These are phyloP conservation scores for Elaphurus davidianus DNA, from an alignment of 2,113 vertebrate species.

Conservation along the genomic window DNA sequence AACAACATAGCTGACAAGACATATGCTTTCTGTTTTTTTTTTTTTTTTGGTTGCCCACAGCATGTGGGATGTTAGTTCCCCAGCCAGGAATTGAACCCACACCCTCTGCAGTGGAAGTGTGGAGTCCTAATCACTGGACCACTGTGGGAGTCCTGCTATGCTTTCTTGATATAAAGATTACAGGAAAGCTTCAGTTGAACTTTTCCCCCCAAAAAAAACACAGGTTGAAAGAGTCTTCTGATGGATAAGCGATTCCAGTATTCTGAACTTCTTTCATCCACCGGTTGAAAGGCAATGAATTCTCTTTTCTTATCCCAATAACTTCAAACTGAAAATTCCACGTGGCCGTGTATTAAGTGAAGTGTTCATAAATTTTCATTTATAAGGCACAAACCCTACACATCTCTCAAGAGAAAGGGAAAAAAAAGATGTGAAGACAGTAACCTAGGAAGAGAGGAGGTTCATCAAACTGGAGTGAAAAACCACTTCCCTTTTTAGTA, in stretches of 20 bases:
- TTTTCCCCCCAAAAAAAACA: background rate
- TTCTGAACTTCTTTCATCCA: conserved; percentile 18
- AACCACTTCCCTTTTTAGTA: background rate
- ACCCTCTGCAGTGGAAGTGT: background rate
- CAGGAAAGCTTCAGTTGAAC: background rate
- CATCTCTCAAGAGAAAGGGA: conserved; percentile 11
- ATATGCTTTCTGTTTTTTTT: background rate
- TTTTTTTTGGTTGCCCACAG: background rate
- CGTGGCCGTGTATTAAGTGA: background rate
- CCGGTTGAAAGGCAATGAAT: background rate
- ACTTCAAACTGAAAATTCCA: conserved; percentile 17
- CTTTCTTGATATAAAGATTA: conserved; percentile 44
- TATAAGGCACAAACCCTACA: conserved; percentile 64
- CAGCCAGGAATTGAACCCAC: background rate
- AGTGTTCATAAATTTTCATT: conserved; percentile 36
- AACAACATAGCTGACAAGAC: background rate
- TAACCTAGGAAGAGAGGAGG: background rate
- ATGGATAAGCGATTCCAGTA: background rate
- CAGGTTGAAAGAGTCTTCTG: conserved; percentile 12
- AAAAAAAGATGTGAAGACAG: background rate
- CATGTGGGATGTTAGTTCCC: background rate
- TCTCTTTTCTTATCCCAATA: background rate
- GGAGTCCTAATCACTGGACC: background rate
- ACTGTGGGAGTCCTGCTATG: background rate
- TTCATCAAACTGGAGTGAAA: background rate